These are phyloP conservation scores for Nerophis lumbriciformis DNA, from an alignment of 2,113 vertebrate genomes.

Conservation along the genomic window DNA sequence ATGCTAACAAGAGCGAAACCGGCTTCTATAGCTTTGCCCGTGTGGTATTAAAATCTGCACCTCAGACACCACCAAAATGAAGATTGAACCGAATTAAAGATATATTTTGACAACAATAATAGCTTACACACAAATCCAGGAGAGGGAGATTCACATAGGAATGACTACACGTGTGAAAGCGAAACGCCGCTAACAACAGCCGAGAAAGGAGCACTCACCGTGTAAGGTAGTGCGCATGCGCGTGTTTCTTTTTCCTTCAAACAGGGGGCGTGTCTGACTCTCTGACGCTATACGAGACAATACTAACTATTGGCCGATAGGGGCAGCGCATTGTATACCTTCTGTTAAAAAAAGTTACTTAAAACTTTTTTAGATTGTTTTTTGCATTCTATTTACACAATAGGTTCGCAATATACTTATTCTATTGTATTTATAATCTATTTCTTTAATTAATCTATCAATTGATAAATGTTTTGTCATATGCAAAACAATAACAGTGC, in stretches of 20 bases:
- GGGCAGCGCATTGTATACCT: not conserved
- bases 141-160: constrained; percentile 51
- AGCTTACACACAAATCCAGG: constrained; percentile 10
- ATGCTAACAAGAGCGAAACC: constrained; percentile 52
- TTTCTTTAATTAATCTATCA: too few relatives aligned
- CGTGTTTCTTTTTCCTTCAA: constrained; percentile 27
- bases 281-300: not conserved
- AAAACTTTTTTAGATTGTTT: too few relatives aligned
- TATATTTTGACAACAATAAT: constrained; percentile 28
- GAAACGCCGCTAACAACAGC: constrained; percentile 65
- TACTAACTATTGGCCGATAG: not conserved
- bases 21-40: constrained; percentile 51
- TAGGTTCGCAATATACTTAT: too few relatives aligned
- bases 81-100: not conserved
- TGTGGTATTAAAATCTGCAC: not conserved
- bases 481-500: too few relatives aligned
- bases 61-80: not conserved
- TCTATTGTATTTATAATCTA: too few relatives aligned
- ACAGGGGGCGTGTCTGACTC: constrained; percentile 16
- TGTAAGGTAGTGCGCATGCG: constrained; percentile 48
- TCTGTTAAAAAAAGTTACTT: too few relatives aligned
- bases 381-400: too few relatives aligned
- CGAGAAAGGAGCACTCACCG: constrained; percentile 30
- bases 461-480: too few relatives aligned
- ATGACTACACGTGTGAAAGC: constrained; percentile 65